These are phyloP conservation scores for Halocynthia aurantium DNA, from an alignment of 23 tunicate genomes.

Conservation along the genomic window DNA sequence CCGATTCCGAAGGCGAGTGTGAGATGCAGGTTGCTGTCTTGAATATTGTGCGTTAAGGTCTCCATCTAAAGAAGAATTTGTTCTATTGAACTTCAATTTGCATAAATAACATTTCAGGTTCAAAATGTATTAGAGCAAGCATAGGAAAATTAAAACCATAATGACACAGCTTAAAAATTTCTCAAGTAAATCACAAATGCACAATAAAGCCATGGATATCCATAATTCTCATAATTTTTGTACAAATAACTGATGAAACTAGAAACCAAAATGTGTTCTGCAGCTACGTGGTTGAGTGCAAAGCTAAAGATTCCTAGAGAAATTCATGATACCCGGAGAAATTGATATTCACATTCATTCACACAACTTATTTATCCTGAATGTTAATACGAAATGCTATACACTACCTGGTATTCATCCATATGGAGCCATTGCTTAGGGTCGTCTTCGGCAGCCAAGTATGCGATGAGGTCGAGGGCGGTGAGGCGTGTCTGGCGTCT, in stretches of 20 bases:
- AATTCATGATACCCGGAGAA: too few species aligned
- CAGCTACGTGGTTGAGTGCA: too few species aligned
- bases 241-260: too few species aligned
- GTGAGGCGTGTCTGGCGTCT: constrained; percentile 98
- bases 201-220: too few species aligned
- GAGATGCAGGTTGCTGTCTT: constrained; percentile 75
- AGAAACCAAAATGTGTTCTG: too few species aligned
- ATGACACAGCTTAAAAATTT: too few species aligned
- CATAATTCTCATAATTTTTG: too few species aligned
- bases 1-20: constrained; percentile 97
- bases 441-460: constrained; percentile 80
- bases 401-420: constrained; percentile 75
- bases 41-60: constrained; percentile 49
- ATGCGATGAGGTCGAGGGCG: constrained; percentile 90
- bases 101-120: neutral
- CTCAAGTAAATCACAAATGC: too few species aligned
- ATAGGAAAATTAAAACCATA: neutral
- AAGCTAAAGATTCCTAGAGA: too few species aligned
- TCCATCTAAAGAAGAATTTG: constrained; percentile 52
- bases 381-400: neutral
- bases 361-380: too few species aligned
- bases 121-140: neutral
- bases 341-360: too few species aligned
- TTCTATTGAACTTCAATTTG: neutral
- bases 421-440: constrained; percentile 94